Evolutionary conservation across 2,888 invertebrate genomes (phyloP).

Genomic region (Prenolepis imparis): DNA sequence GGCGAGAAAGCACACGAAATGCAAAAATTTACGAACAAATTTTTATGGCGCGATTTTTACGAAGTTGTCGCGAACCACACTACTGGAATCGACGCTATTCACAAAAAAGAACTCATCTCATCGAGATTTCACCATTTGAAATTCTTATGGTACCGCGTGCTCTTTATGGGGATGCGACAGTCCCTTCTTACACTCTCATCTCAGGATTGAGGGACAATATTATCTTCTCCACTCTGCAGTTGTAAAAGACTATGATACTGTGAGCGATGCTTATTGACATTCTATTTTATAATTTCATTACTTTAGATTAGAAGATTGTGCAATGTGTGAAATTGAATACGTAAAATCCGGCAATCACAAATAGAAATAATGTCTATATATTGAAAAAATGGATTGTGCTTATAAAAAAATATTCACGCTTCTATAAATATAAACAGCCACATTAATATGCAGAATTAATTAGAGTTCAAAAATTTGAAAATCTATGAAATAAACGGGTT

Average conservation of each 20-base stretch:
- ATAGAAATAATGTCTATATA: neutral
- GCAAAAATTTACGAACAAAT: constrained; percentile 27
- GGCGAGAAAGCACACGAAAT: neutral
- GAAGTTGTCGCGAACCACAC: neutral
- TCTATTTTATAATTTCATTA: constrained; percentile 15
- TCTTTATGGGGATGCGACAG: constrained; percentile 13
- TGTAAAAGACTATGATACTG: constrained; percentile 5
- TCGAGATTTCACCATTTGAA: constrained; percentile 25
- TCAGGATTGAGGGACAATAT: neutral
- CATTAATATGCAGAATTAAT: neutral
- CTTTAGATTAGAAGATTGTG: neutral
- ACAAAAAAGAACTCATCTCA: neutral
- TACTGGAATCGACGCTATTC: constrained; percentile 18
- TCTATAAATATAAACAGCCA: neutral
- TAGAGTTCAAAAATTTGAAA: neutral
- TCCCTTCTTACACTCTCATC: neutral
- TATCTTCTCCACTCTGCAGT: neutral
- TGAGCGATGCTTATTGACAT: constrained; percentile 1
- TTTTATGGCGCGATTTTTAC: constrained; percentile 25
- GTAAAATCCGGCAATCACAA: neutral
- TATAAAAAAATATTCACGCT: neutral
- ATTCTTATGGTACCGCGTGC: constrained; percentile 15
- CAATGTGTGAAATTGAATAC: neutral
- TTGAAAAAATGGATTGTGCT: neutral
- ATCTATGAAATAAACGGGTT: neutral